A percentile compares a stretch with the other conserved stretches of the same genome.
These are phyloP conservation scores for Synaphobranchus kaupii DNA, from an alignment of 2,797 vertebrate genomes.

Conservation along the genomic window DNA sequence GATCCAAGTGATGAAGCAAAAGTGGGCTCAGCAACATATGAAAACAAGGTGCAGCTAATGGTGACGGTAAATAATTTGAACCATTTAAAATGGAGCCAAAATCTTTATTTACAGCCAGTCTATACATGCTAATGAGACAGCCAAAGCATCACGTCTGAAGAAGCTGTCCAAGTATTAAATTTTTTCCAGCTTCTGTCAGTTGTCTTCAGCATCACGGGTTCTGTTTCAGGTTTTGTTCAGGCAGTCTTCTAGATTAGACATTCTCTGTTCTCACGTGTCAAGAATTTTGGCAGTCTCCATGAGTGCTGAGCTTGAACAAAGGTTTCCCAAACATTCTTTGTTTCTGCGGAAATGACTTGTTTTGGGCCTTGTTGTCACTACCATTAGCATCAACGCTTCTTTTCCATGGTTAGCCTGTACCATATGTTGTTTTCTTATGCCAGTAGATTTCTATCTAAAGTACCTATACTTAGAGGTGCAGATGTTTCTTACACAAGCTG, in stretches of 20 bases:
- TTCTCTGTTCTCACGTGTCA: not conserved
- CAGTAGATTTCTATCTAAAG: not conserved
- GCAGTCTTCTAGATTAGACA: constrained; percentile 1
- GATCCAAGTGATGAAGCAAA: not conserved
- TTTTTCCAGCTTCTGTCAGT: constrained; percentile 7
- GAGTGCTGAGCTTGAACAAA: not conserved
- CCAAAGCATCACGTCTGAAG: not conserved
- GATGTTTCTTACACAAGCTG: not conserved
- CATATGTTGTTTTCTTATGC: not conserved
- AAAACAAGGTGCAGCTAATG: not conserved
- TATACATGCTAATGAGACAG: not conserved
- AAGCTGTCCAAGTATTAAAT: constrained; percentile 1
- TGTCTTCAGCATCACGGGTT: not conserved
- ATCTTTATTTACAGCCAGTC: not conserved
- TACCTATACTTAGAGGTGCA: not conserved
- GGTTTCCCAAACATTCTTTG: not conserved
- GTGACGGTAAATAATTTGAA: not conserved
- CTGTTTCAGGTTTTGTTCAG: not conserved
- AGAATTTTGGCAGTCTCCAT: constrained; percentile 7
- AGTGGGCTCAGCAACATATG: not conserved
- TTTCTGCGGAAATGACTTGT: not conserved
- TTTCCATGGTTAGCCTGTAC: not conserved
- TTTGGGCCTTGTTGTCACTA: not conserved
- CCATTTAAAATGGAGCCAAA: not conserved
- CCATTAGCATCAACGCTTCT: constrained; percentile 1